These are phyloP conservation scores for Zaprionus taronus DNA, from an alignment of 1,140 invertebrate species.

Conservation along the genomic window DNA sequence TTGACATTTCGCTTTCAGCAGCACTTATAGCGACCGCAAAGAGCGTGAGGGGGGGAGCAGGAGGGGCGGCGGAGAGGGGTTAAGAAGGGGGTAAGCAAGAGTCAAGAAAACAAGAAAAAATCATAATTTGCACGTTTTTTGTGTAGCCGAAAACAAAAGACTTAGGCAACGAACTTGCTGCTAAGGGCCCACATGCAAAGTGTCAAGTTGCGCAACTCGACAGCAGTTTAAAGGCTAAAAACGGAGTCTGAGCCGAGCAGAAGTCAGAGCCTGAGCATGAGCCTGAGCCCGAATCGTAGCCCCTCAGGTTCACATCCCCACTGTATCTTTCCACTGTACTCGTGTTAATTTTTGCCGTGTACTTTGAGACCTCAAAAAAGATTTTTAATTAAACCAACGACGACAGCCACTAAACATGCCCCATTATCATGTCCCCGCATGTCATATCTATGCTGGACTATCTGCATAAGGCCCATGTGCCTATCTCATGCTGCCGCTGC, in stretches of 20 bases:
- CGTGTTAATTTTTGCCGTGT: constrained; percentile 43
- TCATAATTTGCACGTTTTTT: constrained; percentile 82
- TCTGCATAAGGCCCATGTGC: constrained; percentile 66
- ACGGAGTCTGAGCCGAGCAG: background rate
- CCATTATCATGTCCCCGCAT: constrained; percentile 68
- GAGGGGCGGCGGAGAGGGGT: background rate
- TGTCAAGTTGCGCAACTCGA: constrained; percentile 81
- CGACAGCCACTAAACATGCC: constrained; percentile 79
- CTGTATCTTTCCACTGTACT: constrained; percentile 18
- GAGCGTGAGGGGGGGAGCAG: background rate
- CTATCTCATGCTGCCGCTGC: constrained; percentile 45
- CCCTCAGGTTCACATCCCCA: background rate
- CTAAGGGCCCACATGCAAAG: constrained; percentile 75
- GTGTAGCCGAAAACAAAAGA: constrained; percentile 77
- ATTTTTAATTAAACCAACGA: constrained; percentile 74
- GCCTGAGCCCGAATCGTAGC: background rate
- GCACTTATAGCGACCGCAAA: constrained; percentile 27
- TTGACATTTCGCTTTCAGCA: constrained; percentile 80
- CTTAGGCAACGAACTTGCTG: constrained; percentile 77
- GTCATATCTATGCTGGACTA: constrained; percentile 79
- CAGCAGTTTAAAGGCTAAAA: constrained; percentile 48
- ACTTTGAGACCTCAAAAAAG: constrained; percentile 34
- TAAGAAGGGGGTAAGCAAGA: constrained; percentile 8
- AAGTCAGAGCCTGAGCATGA: background rate
- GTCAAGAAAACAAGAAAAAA: constrained; percentile 44